Percentiles rank a stretch among this genome's conserved stretches.
phyloP scores from a whole-genome alignment of 2,797 vertebrate genomes.

The Buphagus erythrorhynchus region DNA sequence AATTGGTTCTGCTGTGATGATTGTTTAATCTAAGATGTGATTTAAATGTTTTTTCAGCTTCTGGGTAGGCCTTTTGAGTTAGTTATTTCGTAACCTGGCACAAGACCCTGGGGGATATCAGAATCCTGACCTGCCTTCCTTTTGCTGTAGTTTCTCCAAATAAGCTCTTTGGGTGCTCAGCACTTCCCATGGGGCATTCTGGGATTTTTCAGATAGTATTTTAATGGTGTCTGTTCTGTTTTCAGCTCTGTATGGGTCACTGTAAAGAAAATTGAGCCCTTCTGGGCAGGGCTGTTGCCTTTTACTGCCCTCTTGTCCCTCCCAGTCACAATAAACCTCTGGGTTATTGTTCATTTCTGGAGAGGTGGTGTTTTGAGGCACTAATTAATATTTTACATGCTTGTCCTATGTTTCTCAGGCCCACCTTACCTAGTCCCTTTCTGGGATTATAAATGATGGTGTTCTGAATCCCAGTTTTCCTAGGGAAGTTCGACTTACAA shows the following conservation, averaged over 20 bases:
- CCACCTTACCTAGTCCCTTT: not conserved
- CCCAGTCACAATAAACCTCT: not conserved
- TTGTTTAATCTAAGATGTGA: not conserved
- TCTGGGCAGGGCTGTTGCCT: not conserved
- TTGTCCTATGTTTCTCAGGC: not conserved
- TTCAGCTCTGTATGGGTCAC: not conserved
- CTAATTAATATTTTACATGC: not conserved
- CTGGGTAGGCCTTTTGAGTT: not conserved
- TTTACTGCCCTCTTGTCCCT: not conserved
- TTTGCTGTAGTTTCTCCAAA: not conserved
- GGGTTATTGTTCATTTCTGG: not conserved
- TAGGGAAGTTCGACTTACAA: not conserved
- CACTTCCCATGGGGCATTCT: not conserved
- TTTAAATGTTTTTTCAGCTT: not conserved
- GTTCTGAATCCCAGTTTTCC: not conserved
- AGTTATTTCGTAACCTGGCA: not conserved
- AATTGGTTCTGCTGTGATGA: not conserved
- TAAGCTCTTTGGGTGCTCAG: not conserved
- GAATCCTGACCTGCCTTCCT: not conserved
- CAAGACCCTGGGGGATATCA: rapidly evolving
- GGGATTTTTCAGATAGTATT: not conserved
- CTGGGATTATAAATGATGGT: not conserved
- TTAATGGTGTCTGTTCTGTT: not conserved
- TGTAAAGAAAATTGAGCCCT: not conserved
- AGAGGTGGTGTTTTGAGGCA: not conserved